Base-by-base conservation (phyloP, 2,797 vertebrate genomes). In the Myotis daubentonii region DNA sequence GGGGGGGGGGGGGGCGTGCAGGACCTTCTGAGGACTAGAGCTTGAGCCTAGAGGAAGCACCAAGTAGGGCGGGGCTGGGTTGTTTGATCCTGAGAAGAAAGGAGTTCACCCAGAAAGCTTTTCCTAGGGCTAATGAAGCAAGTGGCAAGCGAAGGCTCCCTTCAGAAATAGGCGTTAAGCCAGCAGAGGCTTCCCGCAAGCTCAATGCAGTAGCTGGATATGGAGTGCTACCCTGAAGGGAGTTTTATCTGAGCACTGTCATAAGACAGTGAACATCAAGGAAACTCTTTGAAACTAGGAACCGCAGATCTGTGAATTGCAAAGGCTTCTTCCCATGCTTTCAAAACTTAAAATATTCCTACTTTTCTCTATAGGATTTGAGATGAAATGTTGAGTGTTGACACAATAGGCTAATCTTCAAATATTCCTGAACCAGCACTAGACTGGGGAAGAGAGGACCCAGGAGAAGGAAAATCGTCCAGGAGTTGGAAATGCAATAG, bases 21-120 rank as follows among this genome's bases (percentile, higher is more conserved):
- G 4, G 8, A 66, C 65, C 51, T 53, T 65, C 33, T 62, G 13
- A 7, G 33, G 55, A 55, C 44, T 5, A 70, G 16, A 68, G 82
- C 23, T 71, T 51, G 76, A 93, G 62, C 16, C 53, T 25, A 76
- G 15, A 86, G 57, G 38, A 92, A 68, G 36, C 41, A 75, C 8
- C n/a, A 60, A n/a, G 12, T n/a, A 6, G 30, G 30, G 30, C 53
- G 53, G 19, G 36, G 1, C 57, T 55, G 33, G 17, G n/a, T 6
- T 79, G 47, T 91, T 87, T 49, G 74, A 89, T 79, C 25, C 65
- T n/a, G 9, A 82, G 75, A 82, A 71, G 44, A 57, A 89, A 91
- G 78, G 38, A 80, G 1, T 36, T 44, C 30, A 44, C 36, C 41
- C 81, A 74, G 80, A 78, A 93, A 82, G 57, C 22, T 9, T 13